Evolutionary conservation across 1,140 invertebrate genomes (phyloP).

Genomic region (Nymphalis io): DNA sequence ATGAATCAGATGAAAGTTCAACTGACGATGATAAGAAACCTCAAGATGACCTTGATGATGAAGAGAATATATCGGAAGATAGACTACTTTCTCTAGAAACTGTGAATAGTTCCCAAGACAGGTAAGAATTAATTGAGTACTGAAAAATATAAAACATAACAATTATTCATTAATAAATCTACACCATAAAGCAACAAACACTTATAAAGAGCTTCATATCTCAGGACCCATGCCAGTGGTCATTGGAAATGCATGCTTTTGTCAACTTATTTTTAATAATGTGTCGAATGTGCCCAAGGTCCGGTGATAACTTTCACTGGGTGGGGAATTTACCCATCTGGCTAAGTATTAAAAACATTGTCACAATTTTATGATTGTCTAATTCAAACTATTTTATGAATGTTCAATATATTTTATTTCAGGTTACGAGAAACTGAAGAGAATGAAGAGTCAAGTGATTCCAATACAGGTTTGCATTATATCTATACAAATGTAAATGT

Average conservation of each 20-base stretch:
- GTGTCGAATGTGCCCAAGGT: too few relatives aligned
- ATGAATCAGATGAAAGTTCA: constrained; percentile 82
- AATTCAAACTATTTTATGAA: neutral
- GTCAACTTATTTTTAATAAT: too few relatives aligned
- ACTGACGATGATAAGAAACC: constrained; percentile 64
- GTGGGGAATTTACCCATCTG: too few relatives aligned
- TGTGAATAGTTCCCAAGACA: constrained; percentile 60
- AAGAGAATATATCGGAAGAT: constrained; percentile 71
- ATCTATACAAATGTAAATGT: neutral
- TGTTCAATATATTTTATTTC: constrained; percentile 26
- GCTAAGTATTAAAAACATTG: too few relatives aligned
- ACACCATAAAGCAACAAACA: too few relatives aligned
- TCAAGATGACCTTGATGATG: constrained; percentile 53
- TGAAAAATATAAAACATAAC: too few relatives aligned
- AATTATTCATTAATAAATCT: too few relatives aligned
- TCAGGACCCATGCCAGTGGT: too few relatives aligned
- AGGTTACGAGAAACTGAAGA: constrained; percentile 55
- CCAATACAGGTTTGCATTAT: constrained; percentile 51
- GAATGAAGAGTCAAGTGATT: constrained; percentile 55
- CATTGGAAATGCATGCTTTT: too few relatives aligned
- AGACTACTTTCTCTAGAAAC: constrained; percentile 59
- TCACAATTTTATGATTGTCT: too few relatives aligned
- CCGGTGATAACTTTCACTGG: too few relatives aligned
- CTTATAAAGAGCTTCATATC: too few relatives aligned
- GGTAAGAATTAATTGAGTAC: constrained; percentile 37